A percentile compares a stretch with the other conserved stretches of the same genome.
Conservation (phyloP, 2,113 vertebrate species). For the Brevimyrus niger region DNA sequence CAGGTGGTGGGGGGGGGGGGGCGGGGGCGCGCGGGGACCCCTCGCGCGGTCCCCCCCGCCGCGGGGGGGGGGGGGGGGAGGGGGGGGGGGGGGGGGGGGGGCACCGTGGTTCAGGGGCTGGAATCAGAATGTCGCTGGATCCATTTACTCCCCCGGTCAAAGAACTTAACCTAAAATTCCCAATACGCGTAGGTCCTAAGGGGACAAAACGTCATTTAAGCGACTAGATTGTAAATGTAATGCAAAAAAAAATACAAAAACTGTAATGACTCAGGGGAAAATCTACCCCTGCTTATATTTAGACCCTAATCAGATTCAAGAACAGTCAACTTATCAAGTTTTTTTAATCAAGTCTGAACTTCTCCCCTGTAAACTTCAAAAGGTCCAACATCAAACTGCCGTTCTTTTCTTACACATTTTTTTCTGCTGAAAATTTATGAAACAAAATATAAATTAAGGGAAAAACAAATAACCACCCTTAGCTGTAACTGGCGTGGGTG, state of each 20-base stretch:
- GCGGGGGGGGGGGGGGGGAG: too few relatives aligned
- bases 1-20: too few relatives aligned
- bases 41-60: too few relatives aligned
- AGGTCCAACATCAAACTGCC: neutral
- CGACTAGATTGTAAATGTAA: neutral
- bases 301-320: neutral
- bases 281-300: neutral
- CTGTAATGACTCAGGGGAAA: neutral
- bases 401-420: neutral
- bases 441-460: neutral
- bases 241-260: neutral
- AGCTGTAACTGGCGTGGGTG: neutral
- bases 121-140: neutral
- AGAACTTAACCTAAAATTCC: neutral
- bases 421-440: neutral
- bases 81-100: too few relatives aligned
- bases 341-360: neutral
- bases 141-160: neutral
- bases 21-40: too few relatives aligned
- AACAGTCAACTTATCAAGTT: neutral
- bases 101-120: neutral
- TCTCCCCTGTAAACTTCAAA: neutral
- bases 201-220: neutral
- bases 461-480: neutral
- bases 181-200: neutral